Evolutionary conservation across 1,140 invertebrate species (phyloP).

Genomic region (Drosophila sucinea): DNA sequence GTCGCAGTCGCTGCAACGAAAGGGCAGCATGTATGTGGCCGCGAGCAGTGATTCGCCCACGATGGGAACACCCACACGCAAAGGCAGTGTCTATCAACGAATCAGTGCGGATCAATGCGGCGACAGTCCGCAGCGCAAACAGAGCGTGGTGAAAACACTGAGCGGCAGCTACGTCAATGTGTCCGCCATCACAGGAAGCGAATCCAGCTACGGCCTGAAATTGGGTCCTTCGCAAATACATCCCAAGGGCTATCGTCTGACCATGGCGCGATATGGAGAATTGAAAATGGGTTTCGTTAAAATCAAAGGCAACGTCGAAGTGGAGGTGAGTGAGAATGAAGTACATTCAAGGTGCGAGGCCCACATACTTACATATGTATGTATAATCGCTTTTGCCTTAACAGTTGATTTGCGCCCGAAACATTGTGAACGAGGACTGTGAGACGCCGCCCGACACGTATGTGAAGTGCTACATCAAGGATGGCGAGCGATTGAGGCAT

Average conservation of each 20-base stretch:
- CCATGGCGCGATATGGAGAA: constrained; percentile 89
- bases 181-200: constrained; percentile 62
- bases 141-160: constrained; percentile 67
- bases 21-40: constrained; percentile 71
- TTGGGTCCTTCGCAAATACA: constrained; percentile 91
- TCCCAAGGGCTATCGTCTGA: constrained; percentile 88
- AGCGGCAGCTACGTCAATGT: constrained; percentile 64
- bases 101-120: constrained; percentile 21
- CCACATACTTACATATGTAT: no score
- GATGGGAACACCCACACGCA: constrained; percentile 66
- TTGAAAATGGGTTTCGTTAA: constrained; percentile 94
- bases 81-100: constrained; percentile 70
- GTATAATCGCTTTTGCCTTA: not conserved
- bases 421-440: constrained; percentile 83
- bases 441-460: constrained; percentile 91
- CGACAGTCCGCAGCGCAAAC: constrained; percentile 66
- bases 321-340: constrained; percentile 88
- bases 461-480: constrained; percentile 96
- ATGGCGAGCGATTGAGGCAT: constrained; percentile 93
- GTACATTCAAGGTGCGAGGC: no score
- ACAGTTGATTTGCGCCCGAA: constrained; percentile 83
- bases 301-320: constrained; percentile 95
- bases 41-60: constrained; percentile 48
- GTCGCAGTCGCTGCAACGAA: constrained; percentile 45
- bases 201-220: constrained; percentile 83